These are phyloP conservation scores for Panagrolaimus sp. DNA, from an alignment of 1,140 invertebrate genomes.

Conservation along the genomic window DNA sequence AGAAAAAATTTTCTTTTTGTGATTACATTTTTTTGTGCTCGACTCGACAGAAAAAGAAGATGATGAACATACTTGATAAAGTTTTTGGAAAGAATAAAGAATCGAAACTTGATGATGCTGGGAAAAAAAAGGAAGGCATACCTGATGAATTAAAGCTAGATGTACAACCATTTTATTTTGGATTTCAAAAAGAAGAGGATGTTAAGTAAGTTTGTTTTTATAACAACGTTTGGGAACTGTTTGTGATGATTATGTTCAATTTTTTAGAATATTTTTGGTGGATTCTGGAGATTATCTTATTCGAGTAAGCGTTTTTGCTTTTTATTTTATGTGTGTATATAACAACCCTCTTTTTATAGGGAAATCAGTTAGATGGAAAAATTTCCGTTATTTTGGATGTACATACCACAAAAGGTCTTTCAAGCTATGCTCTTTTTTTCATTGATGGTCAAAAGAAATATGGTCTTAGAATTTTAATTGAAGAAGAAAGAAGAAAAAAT, in stretches of 20 bases:
- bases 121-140: no score
- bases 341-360: not conserved
- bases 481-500: not conserved
- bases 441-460: slow-evolving; percentile 1
- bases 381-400: not conserved
- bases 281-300: not conserved
- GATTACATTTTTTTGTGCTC: no score
- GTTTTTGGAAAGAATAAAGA: not conserved
- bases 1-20: no score
- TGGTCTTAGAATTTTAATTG: not conserved
- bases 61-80: not conserved
- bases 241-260: not conserved
- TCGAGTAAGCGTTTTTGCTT: not conserved
- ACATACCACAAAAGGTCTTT: not conserved
- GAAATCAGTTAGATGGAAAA: not conserved
- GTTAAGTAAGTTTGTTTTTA: not conserved
- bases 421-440: not conserved
- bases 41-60: not conserved
- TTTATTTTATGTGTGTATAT: no score
- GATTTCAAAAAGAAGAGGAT: not conserved
- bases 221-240: not conserved
- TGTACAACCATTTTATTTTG: not conserved
- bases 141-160: not conserved
- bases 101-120: no score
- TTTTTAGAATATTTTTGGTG: not conserved